These are phyloP conservation scores for Beroe forskalii DNA, from an alignment of 37 sponge, comb jelly and placozoan species.

Conservation along the genomic window DNA sequence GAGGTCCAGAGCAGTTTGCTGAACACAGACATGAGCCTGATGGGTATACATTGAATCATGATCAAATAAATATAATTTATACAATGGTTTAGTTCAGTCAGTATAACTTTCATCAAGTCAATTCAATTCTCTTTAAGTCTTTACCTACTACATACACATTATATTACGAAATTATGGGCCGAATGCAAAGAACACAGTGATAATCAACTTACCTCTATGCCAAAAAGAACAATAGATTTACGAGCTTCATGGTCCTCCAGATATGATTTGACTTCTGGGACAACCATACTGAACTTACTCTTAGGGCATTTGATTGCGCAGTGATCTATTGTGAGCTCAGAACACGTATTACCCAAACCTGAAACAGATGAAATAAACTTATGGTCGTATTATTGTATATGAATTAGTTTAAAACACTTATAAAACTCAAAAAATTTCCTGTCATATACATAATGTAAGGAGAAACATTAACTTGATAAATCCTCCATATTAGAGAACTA, in stretches of 20 bases:
- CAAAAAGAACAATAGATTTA: constrained; percentile 93
- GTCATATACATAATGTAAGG: too few relatives aligned
- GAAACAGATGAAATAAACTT: not conserved
- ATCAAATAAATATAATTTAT: too few relatives aligned
- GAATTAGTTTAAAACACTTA: too few relatives aligned
- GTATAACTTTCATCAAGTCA: too few relatives aligned
- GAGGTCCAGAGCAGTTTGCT: constrained; percentile 94
- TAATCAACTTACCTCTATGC: constrained; percentile 91
- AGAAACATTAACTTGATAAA: too few relatives aligned
- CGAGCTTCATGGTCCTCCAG: constrained; percentile 67
- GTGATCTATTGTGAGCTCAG: constrained; percentile 82
- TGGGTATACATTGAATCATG: too few relatives aligned
- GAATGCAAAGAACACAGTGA: not conserved
- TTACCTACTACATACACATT: too few relatives aligned
- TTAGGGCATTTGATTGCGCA: constrained; percentile 77
- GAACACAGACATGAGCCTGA: constrained; percentile 96
- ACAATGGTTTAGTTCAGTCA: too few relatives aligned
- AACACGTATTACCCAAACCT: constrained; percentile 85
- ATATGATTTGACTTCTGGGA: constrained; percentile 79
- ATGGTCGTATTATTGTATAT: too few relatives aligned
- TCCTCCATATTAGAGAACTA: too few relatives aligned
- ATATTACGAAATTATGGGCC: not conserved
- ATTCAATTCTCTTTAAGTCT: too few relatives aligned
- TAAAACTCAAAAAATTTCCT: too few relatives aligned
- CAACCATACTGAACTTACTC: constrained; percentile 94